Percentiles rank a stretch among this genome's conserved stretches.
phyloP scores from a whole-genome alignment of 2,797 vertebrate species.

The Euphonia xanthogaster region DNA sequence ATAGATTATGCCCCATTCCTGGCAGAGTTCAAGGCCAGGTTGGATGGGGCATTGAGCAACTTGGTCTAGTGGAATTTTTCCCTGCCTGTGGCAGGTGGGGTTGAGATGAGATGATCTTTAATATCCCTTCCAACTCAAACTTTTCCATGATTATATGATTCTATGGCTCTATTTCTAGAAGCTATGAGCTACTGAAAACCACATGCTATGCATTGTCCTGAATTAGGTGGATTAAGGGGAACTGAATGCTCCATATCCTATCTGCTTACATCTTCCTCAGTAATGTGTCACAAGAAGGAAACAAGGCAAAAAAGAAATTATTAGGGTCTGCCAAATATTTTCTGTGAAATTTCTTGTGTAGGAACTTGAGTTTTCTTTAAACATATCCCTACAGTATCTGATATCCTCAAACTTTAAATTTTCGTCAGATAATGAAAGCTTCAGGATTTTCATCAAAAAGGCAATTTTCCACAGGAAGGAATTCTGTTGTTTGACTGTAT shows the following conservation, averaged over 20 bases:
- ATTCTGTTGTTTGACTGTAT: background rate
- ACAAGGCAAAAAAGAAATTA: background rate
- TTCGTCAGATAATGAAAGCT: background rate
- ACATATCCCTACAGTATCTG: background rate
- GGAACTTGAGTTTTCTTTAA: background rate
- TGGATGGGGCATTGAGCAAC: background rate
- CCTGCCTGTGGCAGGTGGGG: fast-evolving
- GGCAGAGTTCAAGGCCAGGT: background rate
- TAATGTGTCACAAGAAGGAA: background rate
- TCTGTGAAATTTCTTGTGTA: background rate
- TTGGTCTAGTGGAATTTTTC: background rate
- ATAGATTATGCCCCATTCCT: background rate
- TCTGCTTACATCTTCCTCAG: background rate
- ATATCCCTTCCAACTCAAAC: background rate
- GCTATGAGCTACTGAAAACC: background rate
- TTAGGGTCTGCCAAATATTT: background rate
- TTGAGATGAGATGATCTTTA: background rate
- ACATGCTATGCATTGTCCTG: fast-evolving
- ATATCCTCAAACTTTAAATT: background rate
- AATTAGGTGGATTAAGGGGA: background rate
- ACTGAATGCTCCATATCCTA: background rate
- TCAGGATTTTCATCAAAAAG: background rate
- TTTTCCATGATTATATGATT: background rate
- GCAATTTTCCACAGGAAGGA: background rate
- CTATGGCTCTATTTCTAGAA: background rate